Conservation (phyloP, 64 coral and sea anemone genomes). For the Actinia tenebrosa region DNA sequence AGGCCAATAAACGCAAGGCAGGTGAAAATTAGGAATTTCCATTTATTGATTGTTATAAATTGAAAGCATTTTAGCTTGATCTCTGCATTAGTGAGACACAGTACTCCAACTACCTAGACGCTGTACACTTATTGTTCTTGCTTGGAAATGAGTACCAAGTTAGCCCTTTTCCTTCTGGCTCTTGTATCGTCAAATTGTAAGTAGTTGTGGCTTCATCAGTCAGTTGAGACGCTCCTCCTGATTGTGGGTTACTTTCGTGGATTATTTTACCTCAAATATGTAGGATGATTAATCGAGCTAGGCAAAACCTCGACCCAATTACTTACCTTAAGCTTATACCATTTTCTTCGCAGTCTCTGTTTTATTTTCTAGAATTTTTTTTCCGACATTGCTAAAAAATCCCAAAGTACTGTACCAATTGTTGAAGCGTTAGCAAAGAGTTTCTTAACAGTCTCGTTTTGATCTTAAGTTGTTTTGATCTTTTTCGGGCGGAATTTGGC, state of each 20-base stretch:
- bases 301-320: no score
- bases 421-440: no score
- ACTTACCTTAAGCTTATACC: no score
- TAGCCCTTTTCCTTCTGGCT: background rate
- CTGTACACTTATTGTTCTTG: background rate
- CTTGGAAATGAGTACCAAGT: background rate
- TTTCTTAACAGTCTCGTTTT: no score
- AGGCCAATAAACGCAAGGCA: background rate
- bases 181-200: background rate
- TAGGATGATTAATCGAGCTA: background rate
- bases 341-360: no score
- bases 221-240: background rate
- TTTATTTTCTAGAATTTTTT: no score
- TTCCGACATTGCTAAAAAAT: no score
- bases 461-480: no score
- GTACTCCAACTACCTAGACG: background rate
- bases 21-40: background rate
- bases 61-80: background rate
- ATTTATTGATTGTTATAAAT: constrained; percentile 11
- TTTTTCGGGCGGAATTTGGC: no score
- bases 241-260: background rate
- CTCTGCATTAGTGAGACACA: background rate
- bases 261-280: background rate
- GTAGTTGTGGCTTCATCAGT: background rate
- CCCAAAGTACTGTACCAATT: no score